Percentiles rank a stretch among this genome's conserved stretches.
Conservation (phyloP, 2,797 vertebrate genomes). For the Phrynocephalus vlangalii region DNA sequence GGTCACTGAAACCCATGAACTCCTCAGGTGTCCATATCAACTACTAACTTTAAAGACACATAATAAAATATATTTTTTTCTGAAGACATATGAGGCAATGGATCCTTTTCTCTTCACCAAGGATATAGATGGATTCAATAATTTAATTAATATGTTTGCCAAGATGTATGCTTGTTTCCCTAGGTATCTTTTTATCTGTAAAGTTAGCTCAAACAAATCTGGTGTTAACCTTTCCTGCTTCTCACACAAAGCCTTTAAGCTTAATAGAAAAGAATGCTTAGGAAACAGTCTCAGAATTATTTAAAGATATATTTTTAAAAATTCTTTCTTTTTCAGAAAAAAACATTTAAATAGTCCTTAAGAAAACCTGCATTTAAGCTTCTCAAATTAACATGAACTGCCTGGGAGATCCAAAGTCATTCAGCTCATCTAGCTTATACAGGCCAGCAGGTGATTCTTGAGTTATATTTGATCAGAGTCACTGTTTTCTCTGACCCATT, state of each 20-base stretch:
- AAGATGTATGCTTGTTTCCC: slow-evolving; percentile 65
- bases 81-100: slow-evolving; percentile 75
- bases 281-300: slow-evolving; percentile 32
- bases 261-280: slow-evolving; percentile 57
- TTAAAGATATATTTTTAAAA: not conserved
- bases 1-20: slow-evolving; percentile 86
- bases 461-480: not conserved
- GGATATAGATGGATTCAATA: slow-evolving; percentile 71
- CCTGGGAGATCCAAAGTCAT: not conserved
- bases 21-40: slow-evolving; percentile 88
- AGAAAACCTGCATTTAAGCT: not conserved
- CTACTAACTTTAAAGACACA: slow-evolving; percentile 84
- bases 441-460: not conserved
- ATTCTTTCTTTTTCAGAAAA: not conserved
- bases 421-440: not conserved
- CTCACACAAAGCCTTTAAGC: slow-evolving; percentile 47
- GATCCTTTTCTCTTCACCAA: slow-evolving; percentile 75
- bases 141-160: slow-evolving; percentile 81
- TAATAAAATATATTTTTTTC: slow-evolving; percentile 79
- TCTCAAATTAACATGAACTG: not conserved
- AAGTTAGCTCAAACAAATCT: slow-evolving; percentile 63
- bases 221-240: slow-evolving; percentile 59
- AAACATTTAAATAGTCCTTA: not conserved
- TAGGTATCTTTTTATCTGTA: slow-evolving; percentile 66
- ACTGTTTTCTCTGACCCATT: not conserved